Evolutionary conservation across 2,888 invertebrate genomes (phyloP).

Genomic region (Heliconius sara): DNA sequence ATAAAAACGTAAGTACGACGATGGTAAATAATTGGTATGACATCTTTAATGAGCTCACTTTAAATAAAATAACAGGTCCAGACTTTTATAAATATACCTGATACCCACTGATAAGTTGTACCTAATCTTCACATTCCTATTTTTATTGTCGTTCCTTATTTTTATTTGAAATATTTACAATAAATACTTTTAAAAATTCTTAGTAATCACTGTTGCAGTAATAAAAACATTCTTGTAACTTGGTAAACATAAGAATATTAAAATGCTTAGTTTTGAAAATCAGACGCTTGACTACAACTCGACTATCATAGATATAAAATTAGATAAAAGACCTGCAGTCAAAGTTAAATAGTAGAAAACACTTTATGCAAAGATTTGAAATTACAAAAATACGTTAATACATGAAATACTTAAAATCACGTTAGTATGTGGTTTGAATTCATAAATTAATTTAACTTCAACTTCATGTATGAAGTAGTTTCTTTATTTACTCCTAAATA

Average conservation of each 20-base stretch:
- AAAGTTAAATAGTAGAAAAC: conserved; percentile 49
- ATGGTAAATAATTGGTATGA: conserved; percentile 7
- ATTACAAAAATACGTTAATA: conserved; percentile 53
- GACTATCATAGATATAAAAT: conserved; percentile 7
- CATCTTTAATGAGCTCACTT: conserved; percentile 32
- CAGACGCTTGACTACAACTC: neutral
- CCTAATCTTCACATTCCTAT: conserved; percentile 16
- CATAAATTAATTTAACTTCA: conserved; percentile 1
- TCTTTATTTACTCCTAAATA: too few relatives aligned
- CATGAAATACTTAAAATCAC: conserved; percentile 50
- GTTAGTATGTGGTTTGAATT: conserved; percentile 14
- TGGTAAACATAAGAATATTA: neutral
- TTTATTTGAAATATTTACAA: conserved; percentile 10
- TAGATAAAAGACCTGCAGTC: conserved; percentile 26
- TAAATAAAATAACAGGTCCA: neutral
- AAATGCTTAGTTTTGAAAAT: neutral
- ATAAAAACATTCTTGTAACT: neutral
- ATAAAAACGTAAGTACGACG: conserved; percentile 12
- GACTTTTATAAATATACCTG: conserved; percentile 3
- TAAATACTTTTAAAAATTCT: neutral
- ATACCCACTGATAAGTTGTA: neutral
- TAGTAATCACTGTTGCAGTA: neutral
- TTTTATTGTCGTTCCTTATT: conserved; percentile 22
- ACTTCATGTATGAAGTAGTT: neutral
- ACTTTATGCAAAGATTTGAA: conserved; percentile 54